Percentiles rank a stretch among this genome's conserved stretches.
These are phyloP conservation scores for Triplophysa rosa DNA, from an alignment of 2,113 vertebrate species.

Conservation along the genomic window DNA sequence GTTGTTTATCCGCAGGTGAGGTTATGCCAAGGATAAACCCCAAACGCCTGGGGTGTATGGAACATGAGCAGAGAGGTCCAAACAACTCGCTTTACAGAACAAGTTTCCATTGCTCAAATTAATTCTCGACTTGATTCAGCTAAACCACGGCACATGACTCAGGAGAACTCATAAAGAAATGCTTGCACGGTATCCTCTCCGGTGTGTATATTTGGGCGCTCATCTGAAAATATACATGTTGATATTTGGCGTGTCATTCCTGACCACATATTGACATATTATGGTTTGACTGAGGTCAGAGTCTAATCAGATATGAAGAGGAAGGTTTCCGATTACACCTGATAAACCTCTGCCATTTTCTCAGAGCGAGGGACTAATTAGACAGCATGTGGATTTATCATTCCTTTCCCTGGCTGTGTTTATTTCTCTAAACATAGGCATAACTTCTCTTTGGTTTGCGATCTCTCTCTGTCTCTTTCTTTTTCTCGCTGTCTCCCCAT, in stretches of 20 bases:
- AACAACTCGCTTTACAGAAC: background rate
- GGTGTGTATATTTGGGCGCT: slow-evolving; percentile 15
- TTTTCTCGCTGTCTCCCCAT: slow-evolving; percentile 5
- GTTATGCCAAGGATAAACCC: slow-evolving; percentile 24
- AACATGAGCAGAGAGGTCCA: background rate
- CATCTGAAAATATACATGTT: slow-evolving; percentile 40
- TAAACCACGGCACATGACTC: slow-evolving; percentile 11
- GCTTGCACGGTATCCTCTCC: background rate
- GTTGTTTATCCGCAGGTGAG: slow-evolving; percentile 32
- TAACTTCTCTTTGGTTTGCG: slow-evolving; percentile 12
- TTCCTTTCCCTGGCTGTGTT: slow-evolving; percentile 36
- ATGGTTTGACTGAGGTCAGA: slow-evolving; percentile 18
- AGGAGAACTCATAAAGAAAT: background rate
- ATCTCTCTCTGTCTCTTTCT: background rate
- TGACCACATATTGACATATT: slow-evolving; percentile 43
- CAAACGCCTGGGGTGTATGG: slow-evolving; percentile 9
- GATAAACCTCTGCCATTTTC: background rate
- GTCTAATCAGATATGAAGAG: slow-evolving; percentile 4
- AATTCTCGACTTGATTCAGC: background rate
- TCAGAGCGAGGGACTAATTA: slow-evolving; percentile 35
- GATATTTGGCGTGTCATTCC: slow-evolving; percentile 26
- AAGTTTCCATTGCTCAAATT: slow-evolving; percentile 31
- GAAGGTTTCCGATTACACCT: slow-evolving; percentile 39
- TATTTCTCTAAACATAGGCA: slow-evolving; percentile 36
- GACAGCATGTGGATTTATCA: slow-evolving; percentile 34